Evolutionary conservation across 1,140 invertebrate genomes (phyloP).

Genomic region (Zaprionus vittiger): DNA sequence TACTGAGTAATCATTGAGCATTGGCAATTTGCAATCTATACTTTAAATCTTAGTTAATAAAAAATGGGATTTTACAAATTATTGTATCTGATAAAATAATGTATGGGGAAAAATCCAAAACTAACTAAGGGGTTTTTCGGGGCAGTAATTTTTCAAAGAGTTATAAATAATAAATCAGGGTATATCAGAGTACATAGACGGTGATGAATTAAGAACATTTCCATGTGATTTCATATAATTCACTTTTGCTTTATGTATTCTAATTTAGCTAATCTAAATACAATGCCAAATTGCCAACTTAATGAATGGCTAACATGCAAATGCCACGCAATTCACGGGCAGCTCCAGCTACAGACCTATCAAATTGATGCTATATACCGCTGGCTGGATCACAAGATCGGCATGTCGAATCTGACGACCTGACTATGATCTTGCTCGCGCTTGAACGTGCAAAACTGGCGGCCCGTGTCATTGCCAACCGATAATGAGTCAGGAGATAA

Average conservation of each 20-base stretch:
- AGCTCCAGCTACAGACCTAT: neutral
- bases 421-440: slow-evolving; percentile 14
- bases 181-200: neutral
- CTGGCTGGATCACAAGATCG: slow-evolving; percentile 7
- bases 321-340: slow-evolving; percentile 1
- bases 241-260: neutral
- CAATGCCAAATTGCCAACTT: neutral
- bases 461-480: slow-evolving; percentile 21
- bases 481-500: slow-evolving; percentile 58
- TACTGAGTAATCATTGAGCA: neutral
- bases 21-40: neutral
- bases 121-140: neutral
- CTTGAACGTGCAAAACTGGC: slow-evolving; percentile 26
- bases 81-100: neutral
- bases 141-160: neutral
- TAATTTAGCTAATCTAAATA: neutral
- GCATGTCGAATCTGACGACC: slow-evolving; percentile 15
- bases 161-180: neutral
- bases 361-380: slow-evolving; percentile 6
- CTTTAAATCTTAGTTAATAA: neutral
- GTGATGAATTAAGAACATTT: neutral
- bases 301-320: neutral
- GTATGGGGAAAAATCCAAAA: neutral
- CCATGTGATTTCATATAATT: neutral
- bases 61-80: neutral